Base-by-base conservation (phyloP, 2,888 invertebrate genomes). In the Asteroscopus sphinx region DNA sequence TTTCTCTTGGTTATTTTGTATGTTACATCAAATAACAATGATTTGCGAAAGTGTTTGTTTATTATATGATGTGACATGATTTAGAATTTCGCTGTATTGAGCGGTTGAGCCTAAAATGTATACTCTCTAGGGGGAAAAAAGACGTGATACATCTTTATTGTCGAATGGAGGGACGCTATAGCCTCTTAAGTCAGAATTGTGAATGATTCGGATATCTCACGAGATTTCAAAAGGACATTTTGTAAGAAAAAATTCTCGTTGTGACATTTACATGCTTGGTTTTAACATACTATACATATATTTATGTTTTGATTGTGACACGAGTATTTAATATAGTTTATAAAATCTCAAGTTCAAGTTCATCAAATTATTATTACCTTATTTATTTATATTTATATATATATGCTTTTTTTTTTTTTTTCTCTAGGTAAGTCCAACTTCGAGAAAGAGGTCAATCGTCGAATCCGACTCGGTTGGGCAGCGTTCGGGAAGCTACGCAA, bases 1-100 rank as follows among this genome's bases (percentile, higher is more conserved):
- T 80, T 75, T 61, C 55, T 58, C 37, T 70, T 75, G 59, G 72
- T 73, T 68, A 58, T 72, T 68, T 72, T 75, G 71, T 68, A 56
- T 72, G 76, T 76, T 66, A 71, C 62, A 73, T 69, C 46, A 61
- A 72, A 74, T 61, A 69, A 68, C 63, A 62, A 70, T 87, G 87
- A 87, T 78, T 86, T 80, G 86, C 83, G 65, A 82, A 83, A 79
- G 39, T 57, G 52, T 57, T 57, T 60, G 52, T 57, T 46, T 67
- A 17, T 41, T 40, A 53, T 46, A 36, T 25, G 12, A 40, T 39
- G 40, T 67, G 59, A 52, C 67, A 45, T 59, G 56, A 52, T 56
- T 59, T 69, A 58, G 17, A 40, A 37, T 41, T 44, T 55, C 3
- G 15, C 46, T 41, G 25, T 21, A 30, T 12, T 25, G 1, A 26